Evolutionary conservation across 92 coral and sea anemone species (phyloP).

Genomic region (Anthopleura xanthogrammica): DNA sequence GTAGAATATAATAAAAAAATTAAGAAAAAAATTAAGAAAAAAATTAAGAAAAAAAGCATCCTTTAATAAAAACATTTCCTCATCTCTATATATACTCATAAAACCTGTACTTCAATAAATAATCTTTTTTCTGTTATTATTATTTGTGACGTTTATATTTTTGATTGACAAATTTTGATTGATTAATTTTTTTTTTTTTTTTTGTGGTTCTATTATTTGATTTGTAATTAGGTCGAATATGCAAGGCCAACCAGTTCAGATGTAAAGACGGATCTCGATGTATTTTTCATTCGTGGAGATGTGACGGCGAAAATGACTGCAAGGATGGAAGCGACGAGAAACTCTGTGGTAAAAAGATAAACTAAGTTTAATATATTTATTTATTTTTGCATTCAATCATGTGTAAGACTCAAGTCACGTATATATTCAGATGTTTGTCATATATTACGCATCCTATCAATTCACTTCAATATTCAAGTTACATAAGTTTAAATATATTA

Average conservation of each 20-base stretch:
- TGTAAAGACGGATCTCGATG: slow-evolving; percentile 71
- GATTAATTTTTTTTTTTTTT: background rate
- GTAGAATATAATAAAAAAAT: no score
- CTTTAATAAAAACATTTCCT: no score
- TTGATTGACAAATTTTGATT: background rate
- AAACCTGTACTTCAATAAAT: background rate
- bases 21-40: no score
- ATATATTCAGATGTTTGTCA: no score
- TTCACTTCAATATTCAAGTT: no score
- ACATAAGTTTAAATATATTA: no score
- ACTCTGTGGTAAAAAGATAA: slow-evolving; percentile 52
- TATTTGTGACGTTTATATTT: background rate
- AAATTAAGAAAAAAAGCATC: no score
- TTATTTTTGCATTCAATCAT: background rate
- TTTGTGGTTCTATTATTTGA: background rate
- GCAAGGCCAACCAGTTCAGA: slow-evolving; percentile 50
- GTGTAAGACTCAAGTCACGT: no score
- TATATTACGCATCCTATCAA: no score
- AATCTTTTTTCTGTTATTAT: background rate
- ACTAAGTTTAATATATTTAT: background rate
- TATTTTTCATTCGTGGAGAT: slow-evolving; percentile 63
- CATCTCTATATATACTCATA: no score
- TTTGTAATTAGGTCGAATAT: slow-evolving; percentile 20
- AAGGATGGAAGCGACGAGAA: slow-evolving; percentile 73
- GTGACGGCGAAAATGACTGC: slow-evolving; percentile 85